Evolutionary conservation across 2,888 invertebrate genomes (phyloP).

Genomic region (Cyclophora albipunctata): DNA sequence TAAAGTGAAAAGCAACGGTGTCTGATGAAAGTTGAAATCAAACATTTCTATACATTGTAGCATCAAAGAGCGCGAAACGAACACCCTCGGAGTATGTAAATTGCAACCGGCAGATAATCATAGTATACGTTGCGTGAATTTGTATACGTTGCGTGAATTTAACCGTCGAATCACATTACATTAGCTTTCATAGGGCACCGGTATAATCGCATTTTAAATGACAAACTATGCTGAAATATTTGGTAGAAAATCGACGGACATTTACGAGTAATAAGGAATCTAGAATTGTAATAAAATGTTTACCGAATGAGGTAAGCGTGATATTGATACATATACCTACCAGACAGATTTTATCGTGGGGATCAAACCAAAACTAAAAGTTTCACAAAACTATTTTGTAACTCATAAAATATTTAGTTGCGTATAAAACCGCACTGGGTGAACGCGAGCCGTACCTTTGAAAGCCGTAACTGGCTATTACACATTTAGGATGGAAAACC

Average conservation of each 20-base stretch:
- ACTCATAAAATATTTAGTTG: conserved; percentile 68
- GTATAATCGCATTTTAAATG: neutral
- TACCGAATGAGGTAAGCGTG: conserved; percentile 15
- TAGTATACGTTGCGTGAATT: conserved; percentile 46
- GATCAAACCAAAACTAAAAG: conserved; percentile 44
- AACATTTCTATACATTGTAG: conserved; percentile 53
- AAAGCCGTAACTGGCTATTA: conserved; percentile 62
- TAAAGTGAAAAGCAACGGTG: conserved; percentile 45
- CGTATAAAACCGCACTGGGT: conserved; percentile 60
- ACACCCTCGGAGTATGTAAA: conserved; percentile 55
- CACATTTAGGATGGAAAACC: conserved; percentile 63
- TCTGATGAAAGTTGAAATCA: conserved; percentile 59
- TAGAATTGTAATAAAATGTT: neutral
- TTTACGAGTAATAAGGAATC: neutral
- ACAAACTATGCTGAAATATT: neutral
- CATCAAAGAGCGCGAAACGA: conserved; percentile 63
- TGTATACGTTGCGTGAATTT: conserved; percentile 46
- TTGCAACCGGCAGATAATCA: conserved; percentile 51
- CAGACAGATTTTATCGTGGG: conserved; percentile 36
- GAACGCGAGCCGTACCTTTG: conserved; percentile 54
- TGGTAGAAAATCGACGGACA: too few relatives aligned
- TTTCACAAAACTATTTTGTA: conserved; percentile 59
- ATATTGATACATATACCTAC: conserved; percentile 18
- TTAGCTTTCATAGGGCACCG: conserved; percentile 12
- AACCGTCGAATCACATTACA: conserved; percentile 28